Percentiles rank a stretch among this genome's conserved stretches.
These are phyloP conservation scores for Neosilurus hyrtlii DNA, from an alignment of 2,797 vertebrate genomes.

Conservation along the genomic window DNA sequence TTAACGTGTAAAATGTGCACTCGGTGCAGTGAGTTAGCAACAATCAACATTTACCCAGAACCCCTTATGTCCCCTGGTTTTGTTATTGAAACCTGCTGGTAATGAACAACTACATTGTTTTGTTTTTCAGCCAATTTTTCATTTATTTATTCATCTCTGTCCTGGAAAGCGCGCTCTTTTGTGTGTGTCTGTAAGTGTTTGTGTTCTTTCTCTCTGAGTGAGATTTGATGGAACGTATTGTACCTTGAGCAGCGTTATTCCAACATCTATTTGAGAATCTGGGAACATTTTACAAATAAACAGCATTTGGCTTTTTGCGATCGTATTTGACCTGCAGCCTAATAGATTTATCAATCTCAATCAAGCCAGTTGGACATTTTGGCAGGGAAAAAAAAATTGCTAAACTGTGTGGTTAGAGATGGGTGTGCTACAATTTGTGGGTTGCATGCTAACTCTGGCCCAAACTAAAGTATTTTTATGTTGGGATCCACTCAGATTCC, in stretches of 20 bases:
- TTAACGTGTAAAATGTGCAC: background rate
- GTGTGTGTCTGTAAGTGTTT: background rate
- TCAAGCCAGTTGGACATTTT: slow-evolving; percentile 6
- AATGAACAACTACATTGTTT: background rate
- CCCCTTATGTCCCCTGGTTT: background rate
- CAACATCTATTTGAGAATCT: slow-evolving; percentile 21
- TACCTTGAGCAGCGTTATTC: background rate
- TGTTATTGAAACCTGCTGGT: background rate
- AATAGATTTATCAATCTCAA: background rate
- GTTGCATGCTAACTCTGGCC: slow-evolving; percentile 1
- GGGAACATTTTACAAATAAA: slow-evolving; percentile 27
- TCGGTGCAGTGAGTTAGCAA: background rate
- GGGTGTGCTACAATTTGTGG: background rate
- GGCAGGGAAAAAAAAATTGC: background rate
- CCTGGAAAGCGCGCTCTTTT: background rate
- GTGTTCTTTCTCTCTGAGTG: background rate
- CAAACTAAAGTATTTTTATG: background rate
- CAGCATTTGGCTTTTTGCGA: slow-evolving; percentile 5
- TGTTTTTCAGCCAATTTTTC: background rate
- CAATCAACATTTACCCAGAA: background rate
- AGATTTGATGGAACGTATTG: slow-evolving; percentile 6
- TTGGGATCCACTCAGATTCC: background rate
- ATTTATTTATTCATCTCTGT: background rate
- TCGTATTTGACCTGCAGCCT: slow-evolving; percentile 1
- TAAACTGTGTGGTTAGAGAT: background rate